Conservation (phyloP, 1,140 invertebrate genomes). For the Asbolus verrucosus region DNA sequence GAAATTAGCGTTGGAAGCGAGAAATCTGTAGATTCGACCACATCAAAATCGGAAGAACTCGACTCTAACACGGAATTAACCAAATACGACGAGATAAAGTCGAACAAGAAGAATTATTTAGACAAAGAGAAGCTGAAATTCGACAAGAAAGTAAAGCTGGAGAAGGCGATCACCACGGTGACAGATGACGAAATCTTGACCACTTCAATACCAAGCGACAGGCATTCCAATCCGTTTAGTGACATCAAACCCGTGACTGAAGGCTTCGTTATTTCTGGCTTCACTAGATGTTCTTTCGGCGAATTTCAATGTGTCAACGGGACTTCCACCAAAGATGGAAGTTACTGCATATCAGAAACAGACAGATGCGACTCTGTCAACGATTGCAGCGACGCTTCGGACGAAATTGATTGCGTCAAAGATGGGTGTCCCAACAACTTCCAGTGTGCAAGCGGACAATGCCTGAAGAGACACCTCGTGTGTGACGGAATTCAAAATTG, state of each 20-base stretch:
- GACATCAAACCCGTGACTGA: conserved; percentile 60
- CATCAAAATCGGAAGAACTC: too few relatives aligned
- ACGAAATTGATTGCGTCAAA: conserved; percentile 72
- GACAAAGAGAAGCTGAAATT: conserved; percentile 38
- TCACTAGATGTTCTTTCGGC: conserved; percentile 70
- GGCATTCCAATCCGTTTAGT: conserved; percentile 12
- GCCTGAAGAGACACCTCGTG: conserved; percentile 76
- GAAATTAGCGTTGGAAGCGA: neutral
- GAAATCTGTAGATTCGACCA: neutral
- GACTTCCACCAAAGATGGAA: conserved; percentile 69
- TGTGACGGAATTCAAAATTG: conserved; percentile 82
- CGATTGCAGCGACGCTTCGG: conserved; percentile 75
- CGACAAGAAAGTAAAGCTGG: conserved; percentile 22
- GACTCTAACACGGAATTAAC: too few relatives aligned
- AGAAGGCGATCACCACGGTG: conserved; percentile 7
- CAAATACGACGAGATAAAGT: conserved; percentile 19
- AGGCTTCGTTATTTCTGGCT: conserved; percentile 59
- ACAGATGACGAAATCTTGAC: conserved; percentile 17
- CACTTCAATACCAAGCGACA: conserved; percentile 6
- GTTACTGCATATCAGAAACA: conserved; percentile 69
- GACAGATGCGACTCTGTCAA: conserved; percentile 73
- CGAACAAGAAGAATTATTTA: conserved; percentile 28
- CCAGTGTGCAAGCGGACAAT: conserved; percentile 77
- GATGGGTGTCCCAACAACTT: conserved; percentile 73
- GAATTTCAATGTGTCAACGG: conserved; percentile 75